These are phyloP conservation scores for Trissolcus basalis DNA, from an alignment of 1,140 invertebrate species.

Conservation along the genomic window DNA sequence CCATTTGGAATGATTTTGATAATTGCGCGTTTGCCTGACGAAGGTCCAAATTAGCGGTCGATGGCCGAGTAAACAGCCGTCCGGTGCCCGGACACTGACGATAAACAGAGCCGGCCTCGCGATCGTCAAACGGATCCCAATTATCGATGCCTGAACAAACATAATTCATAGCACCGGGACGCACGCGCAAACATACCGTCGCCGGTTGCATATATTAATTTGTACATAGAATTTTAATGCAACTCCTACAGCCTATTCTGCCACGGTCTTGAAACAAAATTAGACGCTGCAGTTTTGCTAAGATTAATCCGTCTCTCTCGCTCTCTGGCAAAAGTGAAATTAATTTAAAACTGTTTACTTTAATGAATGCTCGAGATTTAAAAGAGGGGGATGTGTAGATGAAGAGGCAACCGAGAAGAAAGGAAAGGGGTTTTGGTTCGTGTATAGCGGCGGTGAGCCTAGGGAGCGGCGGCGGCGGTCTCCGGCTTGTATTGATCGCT, in stretches of 20 bases:
- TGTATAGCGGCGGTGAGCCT: constrained; percentile 37
- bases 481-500: constrained; percentile 70
- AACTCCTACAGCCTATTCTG: too few relatives aligned
- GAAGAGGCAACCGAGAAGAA: constrained; percentile 16
- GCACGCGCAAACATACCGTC: not conserved
- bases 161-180: constrained; percentile 22
- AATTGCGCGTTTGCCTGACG: not conserved
- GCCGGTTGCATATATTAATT: constrained; percentile 10
- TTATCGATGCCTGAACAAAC: constrained; percentile 14
- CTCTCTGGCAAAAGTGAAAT: constrained; percentile 9
- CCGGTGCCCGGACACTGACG: too few relatives aligned
- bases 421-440: constrained; percentile 53
- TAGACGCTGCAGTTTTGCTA: too few relatives aligned
- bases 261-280: too few relatives aligned
- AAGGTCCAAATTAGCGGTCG: too few relatives aligned
- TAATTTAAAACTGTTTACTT: constrained; percentile 47
- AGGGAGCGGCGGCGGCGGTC: constrained; percentile 61
- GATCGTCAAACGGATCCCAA: constrained; percentile 6
- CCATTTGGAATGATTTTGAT: not conserved
- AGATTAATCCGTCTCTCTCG: too few relatives aligned
- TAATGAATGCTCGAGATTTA: constrained; percentile 46
- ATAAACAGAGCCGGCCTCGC: not conserved
- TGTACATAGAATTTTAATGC: too few relatives aligned
- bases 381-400: constrained; percentile 12
- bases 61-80: not conserved